phyloP scores from a whole-genome alignment of 1,140 invertebrate genomes.

The Scaptomyza graminum region DNA sequence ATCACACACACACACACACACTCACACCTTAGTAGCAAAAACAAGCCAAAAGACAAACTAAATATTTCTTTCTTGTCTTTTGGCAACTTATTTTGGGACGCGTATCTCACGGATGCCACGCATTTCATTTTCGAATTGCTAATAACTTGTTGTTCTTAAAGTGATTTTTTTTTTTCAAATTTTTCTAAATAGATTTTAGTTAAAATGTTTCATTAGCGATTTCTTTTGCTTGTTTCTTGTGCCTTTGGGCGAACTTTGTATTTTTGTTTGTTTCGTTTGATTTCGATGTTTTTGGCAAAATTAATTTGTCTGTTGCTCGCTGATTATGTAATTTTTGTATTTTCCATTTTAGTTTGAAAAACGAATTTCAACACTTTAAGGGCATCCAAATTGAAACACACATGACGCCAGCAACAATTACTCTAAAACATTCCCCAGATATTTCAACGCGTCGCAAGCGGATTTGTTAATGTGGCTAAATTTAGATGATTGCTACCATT shows the following conservation, averaged over 20 bases:
- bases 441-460: slow-evolving; percentile 22
- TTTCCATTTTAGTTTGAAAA: slow-evolving; percentile 52
- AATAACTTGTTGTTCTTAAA: slow-evolving; percentile 70
- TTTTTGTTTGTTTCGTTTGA: slow-evolving; percentile 50
- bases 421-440: slow-evolving; percentile 36
- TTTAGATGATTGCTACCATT: slow-evolving; percentile 55
- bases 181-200: background rate
- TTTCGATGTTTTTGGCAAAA: slow-evolving; percentile 36
- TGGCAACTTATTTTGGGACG: slow-evolving; percentile 69
- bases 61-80: slow-evolving; percentile 37
- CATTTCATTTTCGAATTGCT: slow-evolving; percentile 61
- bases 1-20: slow-evolving; percentile 10
- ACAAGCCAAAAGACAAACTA: slow-evolving; percentile 37
- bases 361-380: slow-evolving; percentile 61
- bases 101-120: slow-evolving; percentile 53
- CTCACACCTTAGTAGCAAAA: slow-evolving; percentile 42
- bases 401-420: slow-evolving; percentile 41
- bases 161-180: slow-evolving; percentile 19
- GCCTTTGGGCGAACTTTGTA: slow-evolving; percentile 40
- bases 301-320: slow-evolving; percentile 1
- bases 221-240: slow-evolving; percentile 18
- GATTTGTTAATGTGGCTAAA: slow-evolving; percentile 73
- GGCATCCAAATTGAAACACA: slow-evolving; percentile 61
- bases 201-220: slow-evolving; percentile 14
- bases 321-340: slow-evolving; percentile 61